Evolutionary conservation across 2,797 vertebrate genomes (phyloP).

Genomic region (Tapera naevia): DNA sequence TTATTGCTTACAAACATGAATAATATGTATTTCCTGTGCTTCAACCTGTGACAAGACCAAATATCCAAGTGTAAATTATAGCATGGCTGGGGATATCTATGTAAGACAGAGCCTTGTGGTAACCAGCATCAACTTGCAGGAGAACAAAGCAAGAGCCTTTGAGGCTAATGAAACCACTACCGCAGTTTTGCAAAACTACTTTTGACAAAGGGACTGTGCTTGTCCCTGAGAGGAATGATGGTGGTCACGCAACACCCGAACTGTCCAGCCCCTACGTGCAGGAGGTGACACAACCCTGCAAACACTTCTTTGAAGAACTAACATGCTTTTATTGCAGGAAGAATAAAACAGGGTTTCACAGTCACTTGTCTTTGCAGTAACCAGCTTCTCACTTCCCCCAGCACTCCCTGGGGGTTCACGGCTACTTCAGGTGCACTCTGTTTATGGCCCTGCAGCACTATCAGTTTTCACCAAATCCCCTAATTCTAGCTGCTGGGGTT

Average conservation of each 20-base stretch:
- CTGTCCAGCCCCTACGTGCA: not conserved
- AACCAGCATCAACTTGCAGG: fast-evolving
- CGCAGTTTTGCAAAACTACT: not conserved
- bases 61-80: fast-evolving
- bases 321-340: conserved; percentile 20
- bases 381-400: conserved; percentile 54
- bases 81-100: fast-evolving
- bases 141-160: not conserved
- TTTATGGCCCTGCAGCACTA: conserved; percentile 21
- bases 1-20: not conserved
- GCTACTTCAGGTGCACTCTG: conserved; percentile 58
- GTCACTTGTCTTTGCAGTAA: conserved; percentile 60
- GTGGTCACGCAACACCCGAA: fast-evolving
- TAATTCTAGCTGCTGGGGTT: not conserved
- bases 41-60: not conserved
- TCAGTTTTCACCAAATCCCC: not conserved
- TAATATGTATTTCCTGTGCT: not conserved
- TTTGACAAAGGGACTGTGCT: fast-evolving
- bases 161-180: fast-evolving
- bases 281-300: not conserved
- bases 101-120: fast-evolving
- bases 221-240: fast-evolving
- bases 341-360: conserved; percentile 64
- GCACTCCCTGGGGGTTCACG: not conserved
- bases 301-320: not conserved